phyloP scores from a whole-genome alignment of 2,113 vertebrate species.

The Cephalopholis sonnerati region DNA sequence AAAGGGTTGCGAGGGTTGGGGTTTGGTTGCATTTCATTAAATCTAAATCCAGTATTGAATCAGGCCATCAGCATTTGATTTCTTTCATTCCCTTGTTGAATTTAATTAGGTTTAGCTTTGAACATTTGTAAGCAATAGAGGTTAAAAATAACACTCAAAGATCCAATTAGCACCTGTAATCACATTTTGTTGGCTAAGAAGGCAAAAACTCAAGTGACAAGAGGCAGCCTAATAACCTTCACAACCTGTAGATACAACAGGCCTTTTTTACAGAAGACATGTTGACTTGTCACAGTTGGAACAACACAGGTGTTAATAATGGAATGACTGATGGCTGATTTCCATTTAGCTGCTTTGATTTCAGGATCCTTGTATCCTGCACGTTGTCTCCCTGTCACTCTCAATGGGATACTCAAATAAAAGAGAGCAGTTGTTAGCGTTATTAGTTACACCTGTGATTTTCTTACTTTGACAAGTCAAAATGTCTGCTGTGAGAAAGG shows the following conservation, averaged over 20 bases:
- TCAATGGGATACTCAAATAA: too few species aligned
- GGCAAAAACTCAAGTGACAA: neutral
- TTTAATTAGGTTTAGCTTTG: slow-evolving; percentile 10
- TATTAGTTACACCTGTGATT: too few species aligned
- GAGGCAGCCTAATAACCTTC: neutral
- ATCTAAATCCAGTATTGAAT: neutral
- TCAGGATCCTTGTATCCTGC: too few species aligned
- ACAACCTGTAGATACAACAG: neutral
- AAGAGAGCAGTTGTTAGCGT: too few species aligned
- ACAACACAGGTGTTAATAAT: too few species aligned
- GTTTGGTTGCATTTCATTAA: neutral
- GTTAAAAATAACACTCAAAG: neutral
- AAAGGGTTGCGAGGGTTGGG: neutral
- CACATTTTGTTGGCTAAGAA: slow-evolving; percentile 1
- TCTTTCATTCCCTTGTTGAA: neutral
- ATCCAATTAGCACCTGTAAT: neutral
- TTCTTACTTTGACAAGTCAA: too few species aligned
- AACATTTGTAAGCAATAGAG: neutral
- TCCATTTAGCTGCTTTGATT: too few species aligned
- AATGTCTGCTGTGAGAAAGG: too few species aligned
- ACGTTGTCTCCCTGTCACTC: too few species aligned
- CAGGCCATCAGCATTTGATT: neutral
- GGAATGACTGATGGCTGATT: too few species aligned
- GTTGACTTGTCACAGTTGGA: too few species aligned
- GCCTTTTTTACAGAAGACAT: too few species aligned